Evolutionary conservation across 2,797 vertebrate species (phyloP).

Genomic region (Clarias fuscus): DNA sequence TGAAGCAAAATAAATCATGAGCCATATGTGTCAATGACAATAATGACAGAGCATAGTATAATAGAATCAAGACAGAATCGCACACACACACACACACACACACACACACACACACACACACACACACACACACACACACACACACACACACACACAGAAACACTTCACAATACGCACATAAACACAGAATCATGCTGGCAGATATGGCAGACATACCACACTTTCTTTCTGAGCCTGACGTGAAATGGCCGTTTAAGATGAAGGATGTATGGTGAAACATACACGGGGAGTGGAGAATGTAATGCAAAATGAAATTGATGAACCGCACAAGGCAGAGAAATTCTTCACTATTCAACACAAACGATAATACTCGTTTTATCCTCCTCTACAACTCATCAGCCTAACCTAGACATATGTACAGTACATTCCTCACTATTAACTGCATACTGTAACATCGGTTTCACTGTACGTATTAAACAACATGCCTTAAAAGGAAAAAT

Average conservation of each 20-base stretch:
- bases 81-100: constrained; percentile 13
- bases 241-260: constrained; percentile 78
- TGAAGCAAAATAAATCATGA: constrained; percentile 34
- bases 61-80: constrained; percentile 45
- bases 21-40: constrained; percentile 63
- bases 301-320: constrained; percentile 62
- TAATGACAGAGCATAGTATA: constrained; percentile 71
- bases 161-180: constrained; percentile 36
- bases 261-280: constrained; percentile 55
- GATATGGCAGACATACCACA: constrained; percentile 76
- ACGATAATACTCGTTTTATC: background rate
- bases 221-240: constrained; percentile 86
- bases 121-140: constrained; percentile 1
- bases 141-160: constrained; percentile 32
- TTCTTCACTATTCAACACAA: constrained; percentile 54
- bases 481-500: background rate
- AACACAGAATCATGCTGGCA: constrained; percentile 62
- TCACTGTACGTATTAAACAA: background rate
- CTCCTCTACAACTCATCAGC: background rate
- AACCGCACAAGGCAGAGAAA: constrained; percentile 59
- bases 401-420: background rate
- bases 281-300: constrained; percentile 62
- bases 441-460: background rate
- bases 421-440: background rate
- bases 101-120: constrained; percentile 35